Conservation (phyloP, 2,888 invertebrate genomes). For the Oasisia sp. region DNA sequence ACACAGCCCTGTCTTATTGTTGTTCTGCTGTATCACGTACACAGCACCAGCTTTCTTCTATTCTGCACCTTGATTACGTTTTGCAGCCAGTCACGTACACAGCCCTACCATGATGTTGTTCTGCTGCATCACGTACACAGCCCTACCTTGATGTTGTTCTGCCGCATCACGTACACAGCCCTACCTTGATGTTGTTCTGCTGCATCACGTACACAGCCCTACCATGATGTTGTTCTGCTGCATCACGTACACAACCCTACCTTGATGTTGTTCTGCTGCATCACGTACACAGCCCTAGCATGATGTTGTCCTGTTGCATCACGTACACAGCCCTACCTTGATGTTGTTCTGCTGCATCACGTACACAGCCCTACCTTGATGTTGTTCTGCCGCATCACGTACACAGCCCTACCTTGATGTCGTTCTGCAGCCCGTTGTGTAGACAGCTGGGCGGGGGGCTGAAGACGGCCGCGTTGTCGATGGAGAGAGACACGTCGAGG, state of each 20-base stretch:
- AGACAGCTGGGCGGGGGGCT: conserved; percentile 33
- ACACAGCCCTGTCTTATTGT: no score
- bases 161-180: not conserved
- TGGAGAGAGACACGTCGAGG: conserved; percentile 38
- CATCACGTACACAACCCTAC: not conserved
- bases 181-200: not conserved
- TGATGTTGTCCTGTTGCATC: no score
- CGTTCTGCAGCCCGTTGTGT: not conserved
- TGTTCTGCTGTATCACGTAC: no score
- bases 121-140: not conserved
- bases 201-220: not conserved
- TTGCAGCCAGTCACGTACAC: no score
- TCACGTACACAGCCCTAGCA: no score
- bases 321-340: not conserved
- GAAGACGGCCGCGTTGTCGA: conserved; percentile 36
- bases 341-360: not conserved
- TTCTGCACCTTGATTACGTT: no score
- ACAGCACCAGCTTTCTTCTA: no score
- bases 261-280: no score
- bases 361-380: not conserved
- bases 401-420: not conserved
- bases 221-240: not conserved
- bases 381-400: not conserved
- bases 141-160: not conserved
- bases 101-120: no score